These are phyloP conservation scores for Thymelicus sylvestris DNA, from an alignment of 2,888 invertebrate species.

Conservation along the genomic window DNA sequence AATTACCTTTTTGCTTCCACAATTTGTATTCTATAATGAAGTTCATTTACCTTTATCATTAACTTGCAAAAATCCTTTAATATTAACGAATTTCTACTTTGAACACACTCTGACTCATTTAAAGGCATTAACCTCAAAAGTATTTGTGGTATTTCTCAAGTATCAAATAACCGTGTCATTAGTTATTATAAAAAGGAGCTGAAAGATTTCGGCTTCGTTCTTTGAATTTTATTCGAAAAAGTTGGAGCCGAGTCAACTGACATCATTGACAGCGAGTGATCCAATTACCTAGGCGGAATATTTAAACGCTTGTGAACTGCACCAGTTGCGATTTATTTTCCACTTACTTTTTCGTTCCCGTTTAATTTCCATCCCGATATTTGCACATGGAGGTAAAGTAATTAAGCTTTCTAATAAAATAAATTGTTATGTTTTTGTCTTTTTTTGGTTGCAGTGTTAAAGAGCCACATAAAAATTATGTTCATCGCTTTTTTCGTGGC, in stretches of 20 bases:
- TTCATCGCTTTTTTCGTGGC: too few relatives aligned
- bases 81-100: not conserved
- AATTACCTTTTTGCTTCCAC: too few relatives aligned
- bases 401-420: too few relatives aligned
- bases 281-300: constrained; percentile 3
- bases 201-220: not conserved
- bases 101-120: not conserved
- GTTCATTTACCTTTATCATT: too few relatives aligned
- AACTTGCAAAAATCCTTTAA: not conserved
- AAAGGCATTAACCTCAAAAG: not conserved
- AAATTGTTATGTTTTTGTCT: too few relatives aligned
- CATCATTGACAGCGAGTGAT: not conserved
- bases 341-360: not conserved
- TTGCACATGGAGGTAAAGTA: too few relatives aligned
- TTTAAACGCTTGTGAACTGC: not conserved
- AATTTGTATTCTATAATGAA: too few relatives aligned
- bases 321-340: not conserved
- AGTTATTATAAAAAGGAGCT: not conserved
- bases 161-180: not conserved
- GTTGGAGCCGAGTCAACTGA: constrained; percentile 9
- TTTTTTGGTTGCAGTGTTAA: too few relatives aligned
- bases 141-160: not conserved
- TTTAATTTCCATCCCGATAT: not conserved
- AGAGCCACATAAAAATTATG: too few relatives aligned
- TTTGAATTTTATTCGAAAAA: constrained; percentile 3